Evolutionary conservation across 2,888 invertebrate species (phyloP).

Genomic region (Vannuccia rotundouncinata): DNA sequence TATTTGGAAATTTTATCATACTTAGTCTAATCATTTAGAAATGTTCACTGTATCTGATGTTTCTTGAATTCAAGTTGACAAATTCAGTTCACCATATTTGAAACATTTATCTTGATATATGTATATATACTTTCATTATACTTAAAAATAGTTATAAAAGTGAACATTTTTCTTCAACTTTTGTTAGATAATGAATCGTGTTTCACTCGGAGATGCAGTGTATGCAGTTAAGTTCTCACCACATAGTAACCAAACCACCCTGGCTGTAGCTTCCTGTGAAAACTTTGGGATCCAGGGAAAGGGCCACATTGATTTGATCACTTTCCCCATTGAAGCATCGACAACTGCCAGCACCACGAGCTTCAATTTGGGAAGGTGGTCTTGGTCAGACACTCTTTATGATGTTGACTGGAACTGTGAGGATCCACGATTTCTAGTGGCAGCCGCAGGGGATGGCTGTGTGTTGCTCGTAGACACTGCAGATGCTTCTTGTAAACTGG

Average conservation of each 20-base stretch:
- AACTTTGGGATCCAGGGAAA: not conserved
- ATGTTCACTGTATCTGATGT: too few relatives aligned
- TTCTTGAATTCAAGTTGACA: too few relatives aligned
- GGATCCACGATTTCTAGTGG: not conserved
- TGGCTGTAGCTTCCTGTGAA: not conserved
- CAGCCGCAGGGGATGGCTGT: not conserved
- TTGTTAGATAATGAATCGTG: too few relatives aligned
- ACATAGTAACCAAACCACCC: not conserved
- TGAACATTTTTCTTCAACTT: too few relatives aligned
- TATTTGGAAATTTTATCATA: too few relatives aligned
- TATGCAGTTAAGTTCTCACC: slow-evolving; percentile 2
- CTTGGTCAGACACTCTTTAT: not conserved
- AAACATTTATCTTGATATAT: too few relatives aligned
- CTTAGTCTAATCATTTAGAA: too few relatives aligned
- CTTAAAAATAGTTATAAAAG: too few relatives aligned
- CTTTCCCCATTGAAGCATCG: not conserved
- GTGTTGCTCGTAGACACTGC: not conserved
- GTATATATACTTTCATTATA: too few relatives aligned
- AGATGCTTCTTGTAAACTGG: not conserved
- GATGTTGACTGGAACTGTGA: not conserved
- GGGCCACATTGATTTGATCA: not conserved
- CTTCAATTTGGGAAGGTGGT: not conserved
- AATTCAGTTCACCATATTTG: too few relatives aligned
- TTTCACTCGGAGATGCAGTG: too few relatives aligned
- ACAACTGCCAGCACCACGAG: not conserved